These are phyloP conservation scores for Tauraco erythrolophus DNA, from an alignment of 2,113 vertebrate species.

Conservation along the genomic window DNA sequence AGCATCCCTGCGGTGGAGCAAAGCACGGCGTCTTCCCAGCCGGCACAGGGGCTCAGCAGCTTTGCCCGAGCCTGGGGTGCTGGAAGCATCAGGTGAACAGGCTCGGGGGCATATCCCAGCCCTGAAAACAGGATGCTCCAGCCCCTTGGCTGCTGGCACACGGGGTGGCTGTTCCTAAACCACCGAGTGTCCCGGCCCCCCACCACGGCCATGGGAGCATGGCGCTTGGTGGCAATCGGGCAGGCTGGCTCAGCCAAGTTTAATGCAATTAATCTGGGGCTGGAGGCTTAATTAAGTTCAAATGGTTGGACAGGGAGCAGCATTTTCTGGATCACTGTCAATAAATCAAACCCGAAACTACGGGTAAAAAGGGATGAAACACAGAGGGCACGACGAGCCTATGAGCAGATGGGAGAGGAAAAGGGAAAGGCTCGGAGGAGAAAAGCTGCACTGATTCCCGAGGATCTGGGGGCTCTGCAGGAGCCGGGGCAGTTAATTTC, in stretches of 20 bases:
- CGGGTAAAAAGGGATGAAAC: background rate
- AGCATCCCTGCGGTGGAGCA: rapidly evolving
- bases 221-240: rapidly evolving
- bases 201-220: rapidly evolving
- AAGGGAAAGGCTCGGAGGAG: background rate
- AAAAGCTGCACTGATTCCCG: background rate
- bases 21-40: rapidly evolving
- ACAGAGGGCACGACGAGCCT: rapidly evolving
- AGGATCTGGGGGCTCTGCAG: background rate
- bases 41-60: rapidly evolving
- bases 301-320: background rate
- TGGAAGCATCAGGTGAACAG: rapidly evolving
- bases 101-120: background rate
- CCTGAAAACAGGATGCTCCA: background rate
- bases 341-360: background rate
- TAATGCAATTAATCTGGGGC: conserved; percentile 39
- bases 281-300: conserved; percentile 49
- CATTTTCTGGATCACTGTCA: conserved; percentile 11
- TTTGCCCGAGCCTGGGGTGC: background rate
- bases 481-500: rapidly evolving
- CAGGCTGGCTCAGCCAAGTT: conserved; percentile 2
- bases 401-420: background rate
- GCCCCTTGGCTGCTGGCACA: background rate
- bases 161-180: background rate
- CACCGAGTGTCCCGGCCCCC: rapidly evolving